A percentile compares a stretch with the other conserved stretches of the same genome.
Evolutionary conservation across 35 echinoderm and acorn worm genomes (phyloP).

Genomic region (Apostichopus californicus): DNA sequence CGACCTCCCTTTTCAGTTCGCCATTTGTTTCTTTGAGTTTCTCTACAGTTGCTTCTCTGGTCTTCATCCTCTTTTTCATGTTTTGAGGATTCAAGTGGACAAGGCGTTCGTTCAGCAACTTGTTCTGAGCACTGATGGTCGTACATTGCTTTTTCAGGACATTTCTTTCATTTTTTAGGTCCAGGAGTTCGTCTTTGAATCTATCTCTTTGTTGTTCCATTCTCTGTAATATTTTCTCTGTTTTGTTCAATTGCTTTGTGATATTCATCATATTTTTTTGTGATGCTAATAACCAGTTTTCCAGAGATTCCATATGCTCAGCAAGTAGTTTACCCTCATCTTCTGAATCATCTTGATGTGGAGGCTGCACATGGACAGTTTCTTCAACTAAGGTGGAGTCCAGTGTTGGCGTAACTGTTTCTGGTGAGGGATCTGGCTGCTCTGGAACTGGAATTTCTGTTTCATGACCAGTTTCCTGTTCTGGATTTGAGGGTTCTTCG

Average conservation of each 20-base stretch:
- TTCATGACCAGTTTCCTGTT: not conserved
- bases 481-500: not conserved
- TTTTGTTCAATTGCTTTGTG: conserved; percentile 10
- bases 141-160: not conserved
- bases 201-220: conserved; percentile 15
- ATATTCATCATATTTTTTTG: conserved; percentile 42
- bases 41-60: conserved; percentile 18
- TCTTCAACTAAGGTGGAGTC: not conserved
- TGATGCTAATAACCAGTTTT: conserved; percentile 23
- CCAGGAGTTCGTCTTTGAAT: conserved; percentile 16
- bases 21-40: conserved; percentile 1
- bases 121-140: not conserved
- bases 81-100: conserved; percentile 4
- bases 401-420: not conserved
- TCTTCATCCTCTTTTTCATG: conserved; percentile 34
- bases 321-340: not conserved
- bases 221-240: conserved; percentile 6
- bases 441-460: not conserved
- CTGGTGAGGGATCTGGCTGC: not conserved
- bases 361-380: not conserved
- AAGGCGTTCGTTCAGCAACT: conserved; percentile 3
- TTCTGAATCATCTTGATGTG: not conserved
- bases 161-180: conserved; percentile 20
- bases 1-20: conserved; percentile 6
- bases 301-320: conserved; percentile 12